Base-by-base conservation (phyloP, 2,113 vertebrate genomes). In the Amblyornis subalaris region DNA sequence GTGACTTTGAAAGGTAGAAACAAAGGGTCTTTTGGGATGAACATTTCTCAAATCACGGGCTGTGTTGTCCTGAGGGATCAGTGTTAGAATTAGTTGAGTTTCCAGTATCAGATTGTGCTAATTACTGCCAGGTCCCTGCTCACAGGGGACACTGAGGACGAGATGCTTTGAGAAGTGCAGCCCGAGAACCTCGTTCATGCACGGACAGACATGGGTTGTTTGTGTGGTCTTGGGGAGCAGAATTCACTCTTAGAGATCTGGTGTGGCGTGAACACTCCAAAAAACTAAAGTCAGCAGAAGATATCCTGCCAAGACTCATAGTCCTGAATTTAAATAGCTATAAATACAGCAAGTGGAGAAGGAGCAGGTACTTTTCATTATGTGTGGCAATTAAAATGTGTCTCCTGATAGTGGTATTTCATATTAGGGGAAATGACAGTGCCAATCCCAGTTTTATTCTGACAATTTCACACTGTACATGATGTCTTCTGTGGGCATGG, bases 241-340 rank as follows among this genome's bases (percentile, higher is more conserved):
- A 12, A 45, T 44, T 82, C 48, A 8, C 25, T 47, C 29, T 14
- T 36, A 3, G 26, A 4, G 13, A 36, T 58, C 54, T 26, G 6
- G 0, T 65, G 54, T 54, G 28, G 29, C 4, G 1, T 0, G 2
- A 38, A 6, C 35, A 9, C 1, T 2, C n/a, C 1, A 0, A 82
- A 87, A 85, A 6, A 9, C 21, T 40, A 1, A 44, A 1, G 5
- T 14, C 13, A 50, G n/a, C 75, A 77, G 51, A 69, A 75, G 42
- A 53, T 33, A 60, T 7, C 48, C 47, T 25, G 2, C 16, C 1
- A 1, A 36, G 20, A 55, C n/a, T 62, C 22, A 18, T 28, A 54
- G 50, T 51, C 62, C 54, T 92, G 54, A 42, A 3, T 66, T 65
- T 44, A 65, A n/a, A 55, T 65, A 85, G 67, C 48, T 55, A 2